phyloP scores from a whole-genome alignment of 2,888 invertebrate genomes.

The Trichogramma dendrolimi region DNA sequence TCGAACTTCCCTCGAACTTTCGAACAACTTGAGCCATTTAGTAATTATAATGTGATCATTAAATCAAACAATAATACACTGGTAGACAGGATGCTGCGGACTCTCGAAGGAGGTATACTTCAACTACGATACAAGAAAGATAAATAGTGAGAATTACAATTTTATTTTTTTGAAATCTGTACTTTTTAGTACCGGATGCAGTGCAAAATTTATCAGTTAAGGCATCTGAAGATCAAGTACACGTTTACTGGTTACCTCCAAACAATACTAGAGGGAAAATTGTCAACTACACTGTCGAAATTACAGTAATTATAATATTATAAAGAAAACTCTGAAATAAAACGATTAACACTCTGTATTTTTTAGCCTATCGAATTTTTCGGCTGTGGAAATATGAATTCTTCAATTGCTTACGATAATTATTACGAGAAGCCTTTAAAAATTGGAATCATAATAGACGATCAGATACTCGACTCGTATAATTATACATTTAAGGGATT shows the following conservation, averaged over 20 bases:
- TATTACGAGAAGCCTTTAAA: not conserved
- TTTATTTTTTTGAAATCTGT: not conserved
- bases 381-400: conserved; percentile 21
- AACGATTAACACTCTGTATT: not conserved
- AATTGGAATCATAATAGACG: conserved; percentile 2
- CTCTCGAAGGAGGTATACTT: conserved; percentile 33
- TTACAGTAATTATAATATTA: conserved; percentile 30
- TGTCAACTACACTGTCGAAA: conserved; percentile 26
- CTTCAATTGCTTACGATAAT: not conserved
- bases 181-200: conserved; percentile 28
- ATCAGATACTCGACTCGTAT: not conserved
- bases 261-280: conserved; percentile 28
- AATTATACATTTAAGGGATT: conserved; percentile 22
- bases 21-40: conserved; percentile 6
- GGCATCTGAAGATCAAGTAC: not conserved
- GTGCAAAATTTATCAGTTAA: conserved; percentile 21
- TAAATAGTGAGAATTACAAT: not conserved
- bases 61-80: conserved; percentile 5
- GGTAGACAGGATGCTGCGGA: conserved; percentile 20
- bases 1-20: conserved; percentile 27
- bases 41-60: conserved; percentile 15
- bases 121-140: not conserved
- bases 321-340: not conserved
- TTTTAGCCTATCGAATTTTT: conserved; percentile 17
- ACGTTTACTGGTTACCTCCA: conserved; percentile 35